These are phyloP conservation scores for Drosophila grimshawi DNA, from an alignment of 1,140 invertebrate genomes.

Conservation along the genomic window DNA sequence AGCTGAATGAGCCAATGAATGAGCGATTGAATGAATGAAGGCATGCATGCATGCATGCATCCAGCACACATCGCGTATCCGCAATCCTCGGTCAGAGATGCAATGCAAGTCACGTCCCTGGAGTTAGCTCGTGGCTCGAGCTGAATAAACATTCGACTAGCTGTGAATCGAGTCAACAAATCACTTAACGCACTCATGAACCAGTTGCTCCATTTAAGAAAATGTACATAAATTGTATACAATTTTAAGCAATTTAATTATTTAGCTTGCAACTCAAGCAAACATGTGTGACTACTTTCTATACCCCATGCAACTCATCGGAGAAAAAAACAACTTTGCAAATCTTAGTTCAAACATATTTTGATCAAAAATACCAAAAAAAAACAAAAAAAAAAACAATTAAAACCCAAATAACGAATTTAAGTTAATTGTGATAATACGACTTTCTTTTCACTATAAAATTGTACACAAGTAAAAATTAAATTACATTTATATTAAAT, in stretches of 20 bases:
- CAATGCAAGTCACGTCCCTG: slow-evolving; percentile 33
- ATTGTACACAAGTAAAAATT: slow-evolving; percentile 28
- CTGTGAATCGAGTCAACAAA: slow-evolving; percentile 21
- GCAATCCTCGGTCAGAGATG: slow-evolving; percentile 15
- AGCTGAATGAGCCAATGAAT: slow-evolving; percentile 15
- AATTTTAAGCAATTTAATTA: no score
- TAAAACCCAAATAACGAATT: background rate
- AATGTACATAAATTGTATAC: no score
- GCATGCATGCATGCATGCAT: slow-evolving; percentile 11
- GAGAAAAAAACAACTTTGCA: no score
- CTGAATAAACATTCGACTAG: slow-evolving; percentile 12
- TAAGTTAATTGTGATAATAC: background rate
- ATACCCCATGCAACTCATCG: no score
- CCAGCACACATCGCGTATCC: slow-evolving; percentile 41
- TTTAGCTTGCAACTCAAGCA: no score
- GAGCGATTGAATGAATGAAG: slow-evolving; percentile 24
- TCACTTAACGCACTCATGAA: background rate
- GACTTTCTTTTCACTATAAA: slow-evolving; percentile 14
- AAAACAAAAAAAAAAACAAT: background rate
- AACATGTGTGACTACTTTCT: no score
- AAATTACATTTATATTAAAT: slow-evolving; percentile 22
- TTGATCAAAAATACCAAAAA: no score
- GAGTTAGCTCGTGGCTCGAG: background rate
- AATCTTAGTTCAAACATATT: no score
- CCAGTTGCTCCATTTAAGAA: background rate